Conservation (phyloP, 2,888 invertebrate genomes). For the Sesia bembeciformis region DNA sequence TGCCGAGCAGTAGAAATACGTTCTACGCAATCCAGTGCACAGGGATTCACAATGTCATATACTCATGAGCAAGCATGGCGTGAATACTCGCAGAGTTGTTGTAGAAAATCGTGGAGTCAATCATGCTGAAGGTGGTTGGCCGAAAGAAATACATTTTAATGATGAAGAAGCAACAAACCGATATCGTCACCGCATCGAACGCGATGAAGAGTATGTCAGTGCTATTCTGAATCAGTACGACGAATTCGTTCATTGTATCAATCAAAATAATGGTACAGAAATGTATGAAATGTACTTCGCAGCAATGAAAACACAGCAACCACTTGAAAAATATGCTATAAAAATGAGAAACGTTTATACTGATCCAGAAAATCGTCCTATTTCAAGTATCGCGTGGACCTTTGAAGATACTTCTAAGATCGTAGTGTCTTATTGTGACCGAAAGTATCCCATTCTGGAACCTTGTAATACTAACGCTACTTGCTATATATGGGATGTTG, state of each 20-base stretch:
- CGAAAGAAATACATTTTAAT: conserved; percentile 77
- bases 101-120: conserved; percentile 70
- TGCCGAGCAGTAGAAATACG: conserved; percentile 36
- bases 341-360: conserved; percentile 77
- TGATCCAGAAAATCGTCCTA: conserved; percentile 56
- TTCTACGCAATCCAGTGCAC: conserved; percentile 57
- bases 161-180: conserved; percentile 80
- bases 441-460: conserved; percentile 20
- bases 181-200: conserved; percentile 82
- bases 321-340: conserved; percentile 62
- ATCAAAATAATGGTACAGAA: conserved; percentile 84
- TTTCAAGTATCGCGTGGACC: conserved; percentile 79
- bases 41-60: conserved; percentile 43
- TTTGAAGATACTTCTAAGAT: conserved; percentile 76
- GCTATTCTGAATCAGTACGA: conserved; percentile 70
- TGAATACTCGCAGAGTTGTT: conserved; percentile 75
- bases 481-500: conserved; percentile 77
- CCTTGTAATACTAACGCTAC: conserved; percentile 51
- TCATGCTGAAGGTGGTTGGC: conserved; percentile 88
- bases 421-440: conserved; percentile 75
- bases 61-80: conserved; percentile 39
- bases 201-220: conserved; percentile 81
- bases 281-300: conserved; percentile 83
- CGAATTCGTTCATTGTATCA: conserved; percentile 75
- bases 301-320: conserved; percentile 54